Percentiles rank a stretch among this genome's conserved stretches.
Conservation (phyloP, 64 coral and sea anemone species). For the Stichodactyla helianthus region DNA sequence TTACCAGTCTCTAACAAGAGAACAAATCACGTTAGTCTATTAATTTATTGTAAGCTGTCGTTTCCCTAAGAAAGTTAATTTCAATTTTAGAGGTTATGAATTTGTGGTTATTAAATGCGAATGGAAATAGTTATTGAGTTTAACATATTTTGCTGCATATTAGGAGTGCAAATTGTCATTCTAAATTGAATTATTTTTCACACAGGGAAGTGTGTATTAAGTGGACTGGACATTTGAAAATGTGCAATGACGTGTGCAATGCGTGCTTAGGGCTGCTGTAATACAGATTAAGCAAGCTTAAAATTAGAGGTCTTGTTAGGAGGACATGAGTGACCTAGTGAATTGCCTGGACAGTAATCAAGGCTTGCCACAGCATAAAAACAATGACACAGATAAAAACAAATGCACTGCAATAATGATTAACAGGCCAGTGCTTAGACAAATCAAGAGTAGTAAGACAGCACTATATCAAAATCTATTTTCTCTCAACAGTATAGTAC, state of each 20-base stretch:
- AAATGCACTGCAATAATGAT: too few species aligned
- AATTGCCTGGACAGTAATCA: neutral
- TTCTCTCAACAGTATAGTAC: neutral
- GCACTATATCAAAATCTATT: neutral
- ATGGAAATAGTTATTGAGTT: neutral
- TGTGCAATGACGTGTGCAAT: neutral
- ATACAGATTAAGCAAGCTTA: neutral
- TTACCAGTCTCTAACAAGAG: slow-evolving; percentile 23
- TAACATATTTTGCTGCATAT: neutral
- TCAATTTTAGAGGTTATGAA: neutral
- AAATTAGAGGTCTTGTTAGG: neutral
- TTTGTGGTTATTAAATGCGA: neutral
- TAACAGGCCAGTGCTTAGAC: neutral
- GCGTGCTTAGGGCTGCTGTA: neutral
- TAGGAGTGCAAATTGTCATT: neutral
- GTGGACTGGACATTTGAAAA: neutral
- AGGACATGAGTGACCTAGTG: neutral
- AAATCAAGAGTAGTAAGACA: neutral
- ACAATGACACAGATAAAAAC: neutral
- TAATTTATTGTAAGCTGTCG: neutral
- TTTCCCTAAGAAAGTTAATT: neutral
- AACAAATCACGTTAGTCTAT: slow-evolving; percentile 21
- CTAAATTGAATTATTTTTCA: neutral
- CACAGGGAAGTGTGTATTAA: neutral
- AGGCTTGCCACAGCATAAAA: neutral